Evolutionary conservation across 2,113 vertebrate genomes (phyloP).

Genomic region (Microcebus murinus): DNA sequence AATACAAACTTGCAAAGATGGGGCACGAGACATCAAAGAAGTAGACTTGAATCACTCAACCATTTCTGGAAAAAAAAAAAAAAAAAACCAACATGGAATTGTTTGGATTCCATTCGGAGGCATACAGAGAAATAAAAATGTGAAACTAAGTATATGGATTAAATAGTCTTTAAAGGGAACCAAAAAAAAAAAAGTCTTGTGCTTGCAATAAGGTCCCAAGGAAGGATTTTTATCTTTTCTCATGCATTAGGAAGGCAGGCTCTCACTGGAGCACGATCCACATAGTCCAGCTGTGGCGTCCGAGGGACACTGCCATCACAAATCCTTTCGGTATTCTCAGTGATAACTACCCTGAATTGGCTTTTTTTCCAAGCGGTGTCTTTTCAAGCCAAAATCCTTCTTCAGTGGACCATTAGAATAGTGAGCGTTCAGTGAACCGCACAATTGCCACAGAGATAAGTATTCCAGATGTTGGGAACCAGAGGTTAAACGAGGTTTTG

Average conservation of each 20-base stretch:
- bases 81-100: neutral
- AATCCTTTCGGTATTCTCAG: neutral
- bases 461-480: constrained; percentile 74
- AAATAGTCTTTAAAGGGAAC: neutral
- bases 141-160: constrained; percentile 30
- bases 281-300: neutral
- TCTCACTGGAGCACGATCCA: neutral
- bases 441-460: constrained; percentile 37
- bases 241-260: neutral
- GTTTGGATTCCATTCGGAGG: constrained; percentile 34
- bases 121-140: neutral
- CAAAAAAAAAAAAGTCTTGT: neutral
- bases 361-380: neutral
- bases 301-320: neutral
- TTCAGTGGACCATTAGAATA: constrained; percentile 45
- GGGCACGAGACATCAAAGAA: neutral
- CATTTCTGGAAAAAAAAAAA: constrained; percentile 13
- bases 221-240: neutral
- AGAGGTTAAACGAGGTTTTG: constrained; percentile 68
- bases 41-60: neutral
- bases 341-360: neutral
- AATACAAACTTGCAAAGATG: constrained; percentile 15
- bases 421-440: neutral
- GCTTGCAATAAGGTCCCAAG: neutral
- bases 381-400: constrained; percentile 23